These are phyloP conservation scores for Ylistrum balloti DNA, from an alignment of 1,140 invertebrate genomes.

Conservation along the genomic window DNA sequence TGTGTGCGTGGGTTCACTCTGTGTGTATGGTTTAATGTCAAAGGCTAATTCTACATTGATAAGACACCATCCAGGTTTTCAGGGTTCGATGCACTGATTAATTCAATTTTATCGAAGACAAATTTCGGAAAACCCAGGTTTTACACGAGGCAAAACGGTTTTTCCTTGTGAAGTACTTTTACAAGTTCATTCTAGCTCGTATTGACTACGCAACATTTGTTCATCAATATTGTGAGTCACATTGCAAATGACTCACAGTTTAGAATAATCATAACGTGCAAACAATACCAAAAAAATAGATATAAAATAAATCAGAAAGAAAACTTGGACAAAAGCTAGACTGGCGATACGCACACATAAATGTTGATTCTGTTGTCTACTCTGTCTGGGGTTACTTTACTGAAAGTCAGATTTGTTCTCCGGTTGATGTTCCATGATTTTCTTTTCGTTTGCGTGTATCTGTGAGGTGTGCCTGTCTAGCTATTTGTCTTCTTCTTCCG, in stretches of 20 bases:
- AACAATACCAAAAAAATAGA: background rate
- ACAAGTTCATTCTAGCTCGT: background rate
- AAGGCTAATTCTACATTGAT: background rate
- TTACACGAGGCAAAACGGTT: background rate
- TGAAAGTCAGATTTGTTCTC: conserved; percentile 14
- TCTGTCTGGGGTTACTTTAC: background rate
- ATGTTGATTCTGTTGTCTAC: background rate
- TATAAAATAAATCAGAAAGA: background rate
- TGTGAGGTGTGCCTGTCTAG: background rate
- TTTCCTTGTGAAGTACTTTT: background rate
- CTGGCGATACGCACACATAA: background rate
- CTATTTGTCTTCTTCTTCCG: conserved; percentile 25
- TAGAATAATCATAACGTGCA: background rate
- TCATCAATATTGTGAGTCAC: background rate
- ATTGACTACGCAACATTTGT: background rate
- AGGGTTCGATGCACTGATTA: background rate
- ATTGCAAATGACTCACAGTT: background rate
- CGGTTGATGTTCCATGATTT: conserved; percentile 19
- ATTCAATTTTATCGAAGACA: background rate
- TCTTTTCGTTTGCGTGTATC: conserved; percentile 38
- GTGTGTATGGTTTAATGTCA: background rate
- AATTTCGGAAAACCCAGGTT: background rate
- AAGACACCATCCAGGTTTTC: background rate
- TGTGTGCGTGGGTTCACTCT: too few relatives aligned
- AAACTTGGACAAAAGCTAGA: background rate